These are phyloP conservation scores for Crocidura indochinensis DNA, from an alignment of 2,797 vertebrate species.

Conservation along the genomic window DNA sequence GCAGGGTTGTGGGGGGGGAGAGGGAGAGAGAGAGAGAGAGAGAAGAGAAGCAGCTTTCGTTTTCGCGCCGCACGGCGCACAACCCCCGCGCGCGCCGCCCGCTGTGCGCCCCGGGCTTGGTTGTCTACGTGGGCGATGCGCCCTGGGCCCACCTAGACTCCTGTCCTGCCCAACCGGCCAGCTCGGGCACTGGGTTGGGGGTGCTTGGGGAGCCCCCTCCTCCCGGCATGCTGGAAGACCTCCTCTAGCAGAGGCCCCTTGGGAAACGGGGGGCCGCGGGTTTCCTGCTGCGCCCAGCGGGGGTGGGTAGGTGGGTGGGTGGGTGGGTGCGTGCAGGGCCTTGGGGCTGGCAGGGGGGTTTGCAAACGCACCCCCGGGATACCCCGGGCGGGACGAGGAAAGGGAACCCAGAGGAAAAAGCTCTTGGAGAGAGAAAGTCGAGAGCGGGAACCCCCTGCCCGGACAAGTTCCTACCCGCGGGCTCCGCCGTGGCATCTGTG, in stretches of 20 bases:
- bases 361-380: not conserved
- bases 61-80: not conserved
- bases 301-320: not conserved
- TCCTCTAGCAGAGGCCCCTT: slow-evolving; percentile 73
- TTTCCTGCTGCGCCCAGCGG: slow-evolving; percentile 75
- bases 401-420: slow-evolving; percentile 18
- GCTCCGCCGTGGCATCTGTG: slow-evolving; percentile 83
- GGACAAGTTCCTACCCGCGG: slow-evolving; percentile 82
- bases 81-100: slow-evolving; percentile 27
- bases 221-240: slow-evolving; percentile 68
- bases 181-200: not conserved
- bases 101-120: slow-evolving; percentile 17
- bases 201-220: slow-evolving; percentile 72
- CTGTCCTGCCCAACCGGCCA: too few relatives aligned
- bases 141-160: too few relatives aligned
- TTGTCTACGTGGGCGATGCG: too few relatives aligned
- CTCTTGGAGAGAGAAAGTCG: not conserved
- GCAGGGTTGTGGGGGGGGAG: too few relatives aligned
- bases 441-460: slow-evolving; percentile 44
- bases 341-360: not conserved
- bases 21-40: too few relatives aligned
- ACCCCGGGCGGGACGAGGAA: too few relatives aligned
- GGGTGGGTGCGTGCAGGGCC: not conserved
- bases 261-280: slow-evolving; percentile 71
- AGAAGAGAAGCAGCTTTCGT: slow-evolving; percentile 10